Conservation (phyloP, 2,113 vertebrate species). For the Rhipidura dahli region DNA sequence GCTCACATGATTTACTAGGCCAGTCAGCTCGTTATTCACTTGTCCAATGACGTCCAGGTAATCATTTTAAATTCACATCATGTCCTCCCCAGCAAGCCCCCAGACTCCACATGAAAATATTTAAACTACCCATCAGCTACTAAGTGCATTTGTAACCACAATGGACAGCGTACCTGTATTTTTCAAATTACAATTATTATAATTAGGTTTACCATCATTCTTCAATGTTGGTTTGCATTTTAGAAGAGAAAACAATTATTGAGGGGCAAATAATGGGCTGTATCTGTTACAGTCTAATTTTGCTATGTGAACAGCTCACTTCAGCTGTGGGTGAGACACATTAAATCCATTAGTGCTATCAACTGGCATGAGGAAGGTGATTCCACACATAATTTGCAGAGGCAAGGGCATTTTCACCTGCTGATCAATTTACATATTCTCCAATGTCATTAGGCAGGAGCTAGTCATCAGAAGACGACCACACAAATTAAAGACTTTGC, state of each 20-base stretch:
- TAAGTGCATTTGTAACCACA: slow-evolving; percentile 62
- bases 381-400: slow-evolving; percentile 70
- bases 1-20: slow-evolving; percentile 78
- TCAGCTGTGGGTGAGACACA: slow-evolving; percentile 48
- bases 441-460: slow-evolving; percentile 66
- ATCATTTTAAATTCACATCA: slow-evolving; percentile 80
- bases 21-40: slow-evolving; percentile 76
- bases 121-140: slow-evolving; percentile 65
- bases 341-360: slow-evolving; percentile 70
- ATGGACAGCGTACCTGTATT: slow-evolving; percentile 44
- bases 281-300: slow-evolving; percentile 72
- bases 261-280: slow-evolving; percentile 59
- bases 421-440: slow-evolving; percentile 77
- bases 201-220: slow-evolving; percentile 65
- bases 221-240: slow-evolving; percentile 58
- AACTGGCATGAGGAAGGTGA: slow-evolving; percentile 68
- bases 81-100: slow-evolving; percentile 55
- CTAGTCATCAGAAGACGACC: slow-evolving; percentile 61
- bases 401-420: slow-evolving; percentile 77
- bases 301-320: slow-evolving; percentile 66
- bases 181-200: slow-evolving; percentile 64
- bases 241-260: slow-evolving; percentile 71
- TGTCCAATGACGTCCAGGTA: slow-evolving; percentile 73
- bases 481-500: slow-evolving; percentile 57
- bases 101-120: slow-evolving; percentile 71